Conservation (phyloP, 2,888 invertebrate species). For the Shargacucullia verbasci region DNA sequence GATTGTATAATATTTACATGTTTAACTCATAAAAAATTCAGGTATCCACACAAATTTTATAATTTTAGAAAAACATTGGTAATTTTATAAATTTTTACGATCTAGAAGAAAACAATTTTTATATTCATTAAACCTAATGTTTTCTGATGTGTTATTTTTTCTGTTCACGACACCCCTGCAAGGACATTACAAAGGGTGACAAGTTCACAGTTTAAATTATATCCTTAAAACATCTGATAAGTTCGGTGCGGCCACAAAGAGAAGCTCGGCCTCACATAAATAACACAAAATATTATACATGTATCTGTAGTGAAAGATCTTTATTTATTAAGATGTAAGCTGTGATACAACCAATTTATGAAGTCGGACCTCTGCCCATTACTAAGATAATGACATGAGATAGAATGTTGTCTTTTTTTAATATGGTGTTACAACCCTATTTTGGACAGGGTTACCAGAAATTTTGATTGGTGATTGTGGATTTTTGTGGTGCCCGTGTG, state of each 20-base stretch:
- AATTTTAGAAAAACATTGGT: no score
- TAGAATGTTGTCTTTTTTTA: constrained; percentile 61
- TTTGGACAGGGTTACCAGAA: constrained; percentile 29
- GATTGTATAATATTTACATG: no score
- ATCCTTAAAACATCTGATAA: constrained; percentile 79
- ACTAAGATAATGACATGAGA: constrained; percentile 75
- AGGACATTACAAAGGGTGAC: constrained; percentile 68
- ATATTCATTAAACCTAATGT: no score
- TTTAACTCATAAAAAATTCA: no score
- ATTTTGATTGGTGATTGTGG: constrained; percentile 38
- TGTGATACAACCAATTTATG: constrained; percentile 79
- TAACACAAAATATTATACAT: constrained; percentile 79
- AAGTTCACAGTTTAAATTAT: constrained; percentile 79
- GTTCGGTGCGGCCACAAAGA: constrained; percentile 71
- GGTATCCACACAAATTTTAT: no score
- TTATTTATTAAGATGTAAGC: constrained; percentile 83
- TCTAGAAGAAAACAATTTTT: no score
- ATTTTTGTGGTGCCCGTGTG: constrained; percentile 13
- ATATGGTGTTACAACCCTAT: constrained; percentile 55
- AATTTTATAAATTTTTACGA: no score
- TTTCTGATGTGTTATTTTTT: not conserved
- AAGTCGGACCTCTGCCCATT: constrained; percentile 70
- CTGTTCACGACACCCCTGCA: constrained; percentile 59
- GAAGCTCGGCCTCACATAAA: constrained; percentile 70
- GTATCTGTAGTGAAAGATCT: constrained; percentile 76